Evolutionary conservation across 2,888 invertebrate genomes (phyloP).

Genomic region (Acanthosepion lycidas): DNA sequence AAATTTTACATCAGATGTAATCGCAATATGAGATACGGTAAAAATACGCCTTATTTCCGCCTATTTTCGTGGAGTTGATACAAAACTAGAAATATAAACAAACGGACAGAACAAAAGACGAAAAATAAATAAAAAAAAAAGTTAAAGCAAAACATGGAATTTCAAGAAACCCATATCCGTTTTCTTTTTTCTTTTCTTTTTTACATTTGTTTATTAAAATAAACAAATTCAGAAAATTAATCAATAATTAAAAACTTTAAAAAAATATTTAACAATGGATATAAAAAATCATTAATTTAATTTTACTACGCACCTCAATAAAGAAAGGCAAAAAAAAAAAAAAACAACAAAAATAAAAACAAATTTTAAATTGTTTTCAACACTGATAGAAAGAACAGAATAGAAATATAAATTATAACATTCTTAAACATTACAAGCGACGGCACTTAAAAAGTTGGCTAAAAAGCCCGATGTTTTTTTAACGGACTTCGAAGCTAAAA

Average conservation of each 20-base stretch:
- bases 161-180: not conserved
- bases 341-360: too few relatives aligned
- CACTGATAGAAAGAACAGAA: not conserved
- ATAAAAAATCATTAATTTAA: not conserved
- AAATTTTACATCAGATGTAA: not conserved
- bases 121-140: not conserved
- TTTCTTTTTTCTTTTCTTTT: not conserved
- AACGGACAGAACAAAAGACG: constrained; percentile 1
- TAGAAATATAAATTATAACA: not conserved
- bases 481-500: too few relatives aligned
- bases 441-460: not conserved
- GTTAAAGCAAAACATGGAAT: not conserved
- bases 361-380: not conserved
- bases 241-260: too few relatives aligned
- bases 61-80: constrained; percentile 1
- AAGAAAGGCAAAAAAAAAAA: not conserved
- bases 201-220: not conserved
- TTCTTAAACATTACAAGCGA: not conserved
- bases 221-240: too few relatives aligned
- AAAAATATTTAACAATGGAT: not conserved
- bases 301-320: not conserved
- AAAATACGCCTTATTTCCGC: not conserved
- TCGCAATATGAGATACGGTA: not conserved
- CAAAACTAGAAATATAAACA: constrained; percentile 18
- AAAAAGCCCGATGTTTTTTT: too few relatives aligned